Evolutionary conservation across 2,888 invertebrate species (phyloP).

Genomic region (Stictocephala bisonia): DNA sequence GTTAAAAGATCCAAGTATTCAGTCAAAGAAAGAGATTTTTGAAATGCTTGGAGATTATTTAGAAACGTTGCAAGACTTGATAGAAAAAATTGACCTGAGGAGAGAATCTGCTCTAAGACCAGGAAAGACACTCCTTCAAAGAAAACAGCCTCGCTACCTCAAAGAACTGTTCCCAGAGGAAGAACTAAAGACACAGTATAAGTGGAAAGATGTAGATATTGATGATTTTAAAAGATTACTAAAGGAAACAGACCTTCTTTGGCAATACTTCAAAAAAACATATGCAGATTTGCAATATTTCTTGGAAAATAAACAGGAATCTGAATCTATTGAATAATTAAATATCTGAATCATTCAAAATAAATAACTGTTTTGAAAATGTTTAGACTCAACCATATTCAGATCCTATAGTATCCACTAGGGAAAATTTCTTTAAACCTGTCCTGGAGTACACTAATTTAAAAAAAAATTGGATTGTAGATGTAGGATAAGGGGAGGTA

Average conservation of each 20-base stretch:
- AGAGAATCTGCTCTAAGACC: not conserved
- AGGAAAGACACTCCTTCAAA: not conserved
- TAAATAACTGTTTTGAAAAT: no score
- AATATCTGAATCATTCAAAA: no score
- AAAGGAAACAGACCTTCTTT: not conserved
- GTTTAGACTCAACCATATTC: no score
- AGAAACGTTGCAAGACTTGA: constrained; percentile 10
- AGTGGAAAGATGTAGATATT: not conserved
- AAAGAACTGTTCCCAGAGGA: not conserved
- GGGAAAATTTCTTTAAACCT: no score
- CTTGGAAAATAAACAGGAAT: not conserved
- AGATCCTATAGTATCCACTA: no score
- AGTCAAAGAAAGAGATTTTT: not conserved
- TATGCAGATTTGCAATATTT: not conserved
- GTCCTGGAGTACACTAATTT: no score
- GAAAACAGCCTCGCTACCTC: not conserved
- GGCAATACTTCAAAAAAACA: not conserved
- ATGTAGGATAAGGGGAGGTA: no score
- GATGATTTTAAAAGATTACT: not conserved
- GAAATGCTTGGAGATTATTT: not conserved
- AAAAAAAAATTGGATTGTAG: no score
- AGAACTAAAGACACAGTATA: not conserved
- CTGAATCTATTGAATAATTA: no score
- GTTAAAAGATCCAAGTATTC: not conserved
- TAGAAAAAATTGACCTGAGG: not conserved